Evolutionary conservation across 2,888 invertebrate genomes (phyloP), one percentile per base, ranked within the genome.

Genomic region (Catocala nupta): DNA sequence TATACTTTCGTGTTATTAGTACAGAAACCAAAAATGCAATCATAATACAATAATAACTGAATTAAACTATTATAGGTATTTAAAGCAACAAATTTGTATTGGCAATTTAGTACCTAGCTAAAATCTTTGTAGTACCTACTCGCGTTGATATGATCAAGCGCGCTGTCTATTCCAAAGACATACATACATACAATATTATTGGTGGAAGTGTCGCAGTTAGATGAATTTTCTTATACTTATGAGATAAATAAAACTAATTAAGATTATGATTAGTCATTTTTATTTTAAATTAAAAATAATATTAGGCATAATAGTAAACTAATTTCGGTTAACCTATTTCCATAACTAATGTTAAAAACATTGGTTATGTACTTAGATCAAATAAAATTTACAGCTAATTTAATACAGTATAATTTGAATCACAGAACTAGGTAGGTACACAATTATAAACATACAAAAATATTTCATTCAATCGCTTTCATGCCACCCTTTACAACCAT

Each of bases 361-460:
- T 8, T 16, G 25, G 47, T 47, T 47, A 43, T 34, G 33, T 54
- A 39, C 12, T 39, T 34, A 50, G n/a, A 51, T 43, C n/a, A 48
- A 59, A 54, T 59, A 55, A 55, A 53, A 54, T 43, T 53, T 65
- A 42, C 58, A 73, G 42, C 49, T 59, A 63, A 73, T 16, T 16
- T 55, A 62, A 68, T 59, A 42, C 51, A 11, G 10, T 34, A 36
- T 42, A 58, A 68, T 60, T 33, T 67, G 45, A 58, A 75, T 70
- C 77, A 70, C 77, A 76, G 73, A 59, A 53, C 39, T 44, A 55
- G 16, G 43, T 50, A 43, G 42, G 39, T 42, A 44, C 33, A 55
- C 11, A 36, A 48, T 25, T 50, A 52, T 47, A 55, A 59, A 56
- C 36, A 36, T 56, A 64, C 45, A 59, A 64, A 53, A 61, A 45